phyloP scores from a whole-genome alignment of 2,888 invertebrate genomes.

The Microplitis deprimator region DNA sequence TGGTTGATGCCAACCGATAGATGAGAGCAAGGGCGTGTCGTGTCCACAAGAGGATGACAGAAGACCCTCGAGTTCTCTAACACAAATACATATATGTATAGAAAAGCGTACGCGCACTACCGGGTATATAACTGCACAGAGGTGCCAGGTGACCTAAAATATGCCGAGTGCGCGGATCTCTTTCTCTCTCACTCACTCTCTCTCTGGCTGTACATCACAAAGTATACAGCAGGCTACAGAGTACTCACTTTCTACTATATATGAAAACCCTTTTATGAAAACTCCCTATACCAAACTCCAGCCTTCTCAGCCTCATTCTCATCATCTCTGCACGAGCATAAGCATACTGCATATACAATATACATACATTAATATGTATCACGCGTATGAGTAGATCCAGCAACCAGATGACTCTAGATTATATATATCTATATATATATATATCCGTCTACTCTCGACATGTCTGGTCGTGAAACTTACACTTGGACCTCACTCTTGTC shows the following conservation, averaged over 20 bases:
- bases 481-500: conserved; percentile 30
- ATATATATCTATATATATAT: background rate
- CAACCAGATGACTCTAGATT: conserved; percentile 3
- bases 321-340: conserved; percentile 40
- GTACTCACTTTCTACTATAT: conserved; percentile 34
- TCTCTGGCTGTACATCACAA: background rate
- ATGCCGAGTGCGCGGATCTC: conserved; percentile 55
- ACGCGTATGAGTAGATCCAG: conserved; percentile 26
- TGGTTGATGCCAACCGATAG: background rate
- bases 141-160: conserved; percentile 59
- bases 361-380: conserved; percentile 27
- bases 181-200: background rate
- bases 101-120: conserved; percentile 21
- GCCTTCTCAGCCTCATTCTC: conserved; percentile 26
- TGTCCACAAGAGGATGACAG: conserved; percentile 4
- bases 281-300: background rate
- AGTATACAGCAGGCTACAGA: conserved; percentile 31
- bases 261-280: background rate
- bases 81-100: background rate
- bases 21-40: conserved; percentile 6
- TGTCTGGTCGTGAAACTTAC: conserved; percentile 9
- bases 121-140: conserved; percentile 49
- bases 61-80: conserved; percentile 2
- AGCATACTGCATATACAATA: conserved; percentile 31
- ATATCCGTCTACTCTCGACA: conserved; percentile 11